Evolutionary conservation across 1,140 invertebrate genomes (phyloP), one percentile per base, ranked within the genome.

Genomic region (Epicauta chinensis): DNA sequence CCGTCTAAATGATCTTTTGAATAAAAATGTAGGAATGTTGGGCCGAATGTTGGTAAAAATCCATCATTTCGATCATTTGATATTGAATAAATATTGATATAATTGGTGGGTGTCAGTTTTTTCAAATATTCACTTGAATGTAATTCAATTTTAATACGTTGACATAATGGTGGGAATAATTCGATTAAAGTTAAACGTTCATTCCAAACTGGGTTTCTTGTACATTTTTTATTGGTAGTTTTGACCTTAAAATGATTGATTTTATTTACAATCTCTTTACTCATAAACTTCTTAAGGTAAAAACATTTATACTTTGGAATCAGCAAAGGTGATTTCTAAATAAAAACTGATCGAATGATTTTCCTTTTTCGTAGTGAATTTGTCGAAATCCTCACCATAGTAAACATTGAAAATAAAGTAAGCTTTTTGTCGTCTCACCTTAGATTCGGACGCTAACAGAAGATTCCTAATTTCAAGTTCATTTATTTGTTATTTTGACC

Each of bases 41-140:
- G 87, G 0, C 86, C 87, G 68, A 83, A 84, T 1, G 82, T 82
- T 1, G 86, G 86, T n/a, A 86, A 65, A 56, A 83, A 85, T 55
- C 69, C 52, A 29, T 65, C 51, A 14, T 62, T 57, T 43, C 61
- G 57, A 49, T 66, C 61, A 51, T 60, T 66, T 13, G 63, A 66
- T 6, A 77, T 73, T 38, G 69, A 67, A 17, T 68, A 62, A 3
- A 75, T 63, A 36, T 69, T 61, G 13, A 76, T 23, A 17, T 9
- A 40, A 10, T 55, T 7, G 15, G 9, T 5, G 50, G 41, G n/a
- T 46, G 17, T 9, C 51, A 30, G 2, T 16, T 31, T 53, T 23
- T 61, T 58, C 35, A 35, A 34, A 48, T 9, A 41, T 3, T 48
- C 53, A 32, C 44, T 45, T 23, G 57, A 44, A 7, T 70, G 56